A percentile compares a stretch with the other conserved stretches of the same genome.
phyloP scores from a whole-genome alignment of 2,888 invertebrate genomes.

The Oeneis ivallda region DNA sequence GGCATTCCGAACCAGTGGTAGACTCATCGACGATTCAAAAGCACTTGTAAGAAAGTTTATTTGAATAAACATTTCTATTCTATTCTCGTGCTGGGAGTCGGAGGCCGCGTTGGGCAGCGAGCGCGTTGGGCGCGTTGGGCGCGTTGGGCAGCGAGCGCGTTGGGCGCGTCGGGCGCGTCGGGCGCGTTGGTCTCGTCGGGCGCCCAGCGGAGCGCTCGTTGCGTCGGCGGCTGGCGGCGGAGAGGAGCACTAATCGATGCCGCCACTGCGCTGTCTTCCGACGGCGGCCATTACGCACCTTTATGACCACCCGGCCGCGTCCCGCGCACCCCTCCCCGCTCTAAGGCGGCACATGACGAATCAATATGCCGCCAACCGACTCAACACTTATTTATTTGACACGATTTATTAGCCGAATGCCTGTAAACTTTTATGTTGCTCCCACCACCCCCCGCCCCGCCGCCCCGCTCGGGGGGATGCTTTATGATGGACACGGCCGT shows the following conservation, averaged over 20 bases:
- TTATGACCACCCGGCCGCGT: conserved; percentile 81
- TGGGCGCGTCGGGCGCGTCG: not conserved
- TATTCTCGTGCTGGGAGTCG: conserved; percentile 11
- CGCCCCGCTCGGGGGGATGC: conserved; percentile 58
- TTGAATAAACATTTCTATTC: too few relatives aligned
- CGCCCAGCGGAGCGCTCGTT: conserved; percentile 44
- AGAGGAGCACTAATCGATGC: conserved; percentile 85
- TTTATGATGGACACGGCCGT: conserved; percentile 75
- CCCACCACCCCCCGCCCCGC: conserved; percentile 43
- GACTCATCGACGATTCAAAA: too few relatives aligned
- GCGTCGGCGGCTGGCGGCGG: conserved; percentile 79
- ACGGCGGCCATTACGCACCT: conserved; percentile 88
- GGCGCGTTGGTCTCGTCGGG: too few relatives aligned
- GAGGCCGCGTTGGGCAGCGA: not conserved
- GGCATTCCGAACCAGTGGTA: too few relatives aligned
- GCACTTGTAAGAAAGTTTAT: too few relatives aligned
- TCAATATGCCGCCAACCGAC: conserved; percentile 82
- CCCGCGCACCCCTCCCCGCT: conserved; percentile 50
- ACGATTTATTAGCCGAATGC: conserved; percentile 81
- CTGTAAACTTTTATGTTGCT: conserved; percentile 79
- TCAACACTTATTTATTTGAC: conserved; percentile 82
- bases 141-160: too few relatives aligned
- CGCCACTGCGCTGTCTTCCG: conserved; percentile 86
- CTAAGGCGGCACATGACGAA: conserved; percentile 81
- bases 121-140: not conserved